Percentiles rank a stretch among this genome's conserved stretches.
These are phyloP conservation scores for Manacus vitellinus DNA, from an alignment of 2,113 vertebrate genomes.

Conservation along the genomic window DNA sequence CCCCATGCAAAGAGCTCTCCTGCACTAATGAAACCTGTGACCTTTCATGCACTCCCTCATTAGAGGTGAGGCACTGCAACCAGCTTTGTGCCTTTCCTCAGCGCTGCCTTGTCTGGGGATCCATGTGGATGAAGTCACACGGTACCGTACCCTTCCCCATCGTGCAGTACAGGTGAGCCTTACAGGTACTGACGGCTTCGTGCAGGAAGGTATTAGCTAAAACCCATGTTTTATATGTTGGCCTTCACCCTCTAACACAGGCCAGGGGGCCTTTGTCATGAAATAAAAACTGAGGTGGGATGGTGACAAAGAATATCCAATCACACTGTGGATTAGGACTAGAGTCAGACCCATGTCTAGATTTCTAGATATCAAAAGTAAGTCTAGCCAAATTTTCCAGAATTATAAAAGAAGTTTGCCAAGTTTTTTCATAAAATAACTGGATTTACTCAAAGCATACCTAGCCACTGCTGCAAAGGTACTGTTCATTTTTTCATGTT, in stretches of 20 bases:
- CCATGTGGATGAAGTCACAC: not conserved
- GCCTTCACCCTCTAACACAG: fast-evolving
- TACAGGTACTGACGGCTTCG: not conserved
- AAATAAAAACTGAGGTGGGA: not conserved
- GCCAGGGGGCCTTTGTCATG: not conserved
- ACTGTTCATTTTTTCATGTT: not conserved
- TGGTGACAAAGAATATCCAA: not conserved
- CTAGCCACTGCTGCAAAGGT: not conserved
- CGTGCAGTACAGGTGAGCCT: not conserved
- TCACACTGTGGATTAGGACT: not conserved
- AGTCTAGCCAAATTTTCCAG: not conserved
- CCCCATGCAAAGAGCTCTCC: not conserved
- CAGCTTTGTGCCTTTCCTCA: not conserved
- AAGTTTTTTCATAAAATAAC: not conserved
- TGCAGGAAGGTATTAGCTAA: not conserved
- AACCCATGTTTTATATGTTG: not conserved
- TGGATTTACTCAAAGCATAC: not conserved
- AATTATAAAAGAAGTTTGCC: not conserved
- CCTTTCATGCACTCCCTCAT: not conserved
- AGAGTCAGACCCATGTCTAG: not conserved
- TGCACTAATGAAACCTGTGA: not conserved
- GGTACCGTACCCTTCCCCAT: fast-evolving
- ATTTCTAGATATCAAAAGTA: not conserved
- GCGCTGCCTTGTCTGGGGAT: not conserved
- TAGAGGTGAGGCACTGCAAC: not conserved